Evolutionary conservation across 2,888 invertebrate genomes (phyloP).

Genomic region (Noctua janthina): DNA sequence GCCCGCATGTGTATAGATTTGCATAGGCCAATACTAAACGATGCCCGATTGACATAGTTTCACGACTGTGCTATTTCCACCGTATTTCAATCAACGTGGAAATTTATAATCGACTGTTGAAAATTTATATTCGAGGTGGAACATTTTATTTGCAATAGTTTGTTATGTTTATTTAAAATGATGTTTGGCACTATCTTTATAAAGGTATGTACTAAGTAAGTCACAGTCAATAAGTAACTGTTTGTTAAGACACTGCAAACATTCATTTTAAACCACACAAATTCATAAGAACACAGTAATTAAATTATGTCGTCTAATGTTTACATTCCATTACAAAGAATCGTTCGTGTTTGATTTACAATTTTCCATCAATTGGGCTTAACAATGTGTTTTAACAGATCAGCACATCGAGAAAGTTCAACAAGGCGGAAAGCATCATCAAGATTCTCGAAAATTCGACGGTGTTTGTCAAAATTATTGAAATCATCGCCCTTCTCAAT

Average conservation of each 20-base stretch:
- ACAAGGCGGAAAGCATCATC: constrained; percentile 70
- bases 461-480: constrained; percentile 70
- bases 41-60: constrained; percentile 62
- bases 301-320: constrained; percentile 61
- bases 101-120: constrained; percentile 53
- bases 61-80: constrained; percentile 43
- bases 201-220: background rate
- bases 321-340: constrained; percentile 70
- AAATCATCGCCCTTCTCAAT: constrained; percentile 57
- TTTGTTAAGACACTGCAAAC: background rate
- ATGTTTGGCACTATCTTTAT: background rate
- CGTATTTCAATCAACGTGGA: constrained; percentile 56
- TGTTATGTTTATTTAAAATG: constrained; percentile 2
- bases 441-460: constrained; percentile 65
- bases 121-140: constrained; percentile 32
- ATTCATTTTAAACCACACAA: background rate
- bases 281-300: background rate
- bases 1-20: constrained; percentile 54
- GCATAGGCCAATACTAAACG: constrained; percentile 55
- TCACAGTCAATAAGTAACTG: background rate
- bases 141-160: constrained; percentile 24
- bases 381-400: constrained; percentile 70
- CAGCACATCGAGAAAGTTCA: constrained; percentile 71
- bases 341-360: constrained; percentile 72
- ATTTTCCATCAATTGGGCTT: constrained; percentile 77